Percentiles rank a stretch among this genome's conserved stretches.
Evolutionary conservation across 2,888 invertebrate genomes (phyloP).

Genomic region (Pachymerium ferrugineum): DNA sequence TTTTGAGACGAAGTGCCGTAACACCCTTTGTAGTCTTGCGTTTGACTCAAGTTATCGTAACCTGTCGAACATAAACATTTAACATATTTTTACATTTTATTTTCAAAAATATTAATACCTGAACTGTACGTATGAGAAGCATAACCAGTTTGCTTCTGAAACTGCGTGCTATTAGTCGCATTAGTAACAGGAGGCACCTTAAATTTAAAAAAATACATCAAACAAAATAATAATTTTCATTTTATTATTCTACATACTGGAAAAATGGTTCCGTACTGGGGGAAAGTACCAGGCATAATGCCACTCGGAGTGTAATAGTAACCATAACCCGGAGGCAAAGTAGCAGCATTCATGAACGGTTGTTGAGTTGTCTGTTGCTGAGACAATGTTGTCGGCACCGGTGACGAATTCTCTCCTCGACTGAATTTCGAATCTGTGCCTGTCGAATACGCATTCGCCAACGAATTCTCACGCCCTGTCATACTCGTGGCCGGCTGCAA

Average conservation of each 20-base stretch:
- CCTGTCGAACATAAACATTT: too few relatives aligned
- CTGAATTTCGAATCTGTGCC: constrained; percentile 49
- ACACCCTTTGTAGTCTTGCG: constrained; percentile 55
- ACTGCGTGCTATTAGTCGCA: constrained; percentile 63
- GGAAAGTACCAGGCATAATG: constrained; percentile 56
- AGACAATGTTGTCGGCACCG: constrained; percentile 68
- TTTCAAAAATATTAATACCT: constrained; percentile 37
- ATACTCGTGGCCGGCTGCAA: constrained; percentile 67
- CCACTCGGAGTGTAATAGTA: constrained; percentile 62
- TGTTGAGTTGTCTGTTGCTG: constrained; percentile 55
- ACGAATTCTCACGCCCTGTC: constrained; percentile 60
- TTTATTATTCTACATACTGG: constrained; percentile 40
- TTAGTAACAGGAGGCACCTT: constrained; percentile 69
- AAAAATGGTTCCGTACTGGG: constrained; percentile 56
- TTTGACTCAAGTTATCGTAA: constrained; percentile 56
- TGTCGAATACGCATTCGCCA: constrained; percentile 49
- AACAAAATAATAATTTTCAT: not conserved
- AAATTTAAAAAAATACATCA: not conserved
- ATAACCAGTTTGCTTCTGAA: constrained; percentile 49
- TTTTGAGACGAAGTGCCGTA: constrained; percentile 51
- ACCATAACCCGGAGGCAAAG: constrained; percentile 66
- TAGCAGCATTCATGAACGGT: constrained; percentile 55
- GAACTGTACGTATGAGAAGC: constrained; percentile 46
- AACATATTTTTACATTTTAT: not conserved
- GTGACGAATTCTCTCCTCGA: constrained; percentile 73